A percentile compares a stretch with the other conserved stretches of the same genome.
phyloP scores from a whole-genome alignment of 2,797 vertebrate species.

The Coilia nasus region DNA sequence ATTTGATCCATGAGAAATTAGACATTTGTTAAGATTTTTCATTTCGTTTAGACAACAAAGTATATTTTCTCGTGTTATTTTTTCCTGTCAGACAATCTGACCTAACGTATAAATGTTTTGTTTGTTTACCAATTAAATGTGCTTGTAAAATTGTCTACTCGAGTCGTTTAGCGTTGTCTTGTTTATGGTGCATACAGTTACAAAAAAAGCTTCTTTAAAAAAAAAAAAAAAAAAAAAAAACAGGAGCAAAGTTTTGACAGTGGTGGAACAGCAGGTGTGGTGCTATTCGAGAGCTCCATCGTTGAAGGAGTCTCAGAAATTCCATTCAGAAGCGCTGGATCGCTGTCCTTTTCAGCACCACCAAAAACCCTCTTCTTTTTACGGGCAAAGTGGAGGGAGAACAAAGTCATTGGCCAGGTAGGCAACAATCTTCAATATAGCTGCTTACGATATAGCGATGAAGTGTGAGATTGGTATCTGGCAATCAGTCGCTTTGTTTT shows the following conservation, averaged over 20 bases:
- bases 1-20: background rate
- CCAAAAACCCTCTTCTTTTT: background rate
- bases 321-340: conserved; percentile 2
- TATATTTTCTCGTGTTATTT: background rate
- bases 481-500: background rate
- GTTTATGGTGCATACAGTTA: background rate
- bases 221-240: background rate
- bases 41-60: background rate
- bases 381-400: conserved; percentile 74
- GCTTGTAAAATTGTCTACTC: background rate
- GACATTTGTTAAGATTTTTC: background rate
- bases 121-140: background rate
- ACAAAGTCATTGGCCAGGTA: background rate
- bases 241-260: conserved; percentile 4
- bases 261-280: background rate
- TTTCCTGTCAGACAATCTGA: background rate
- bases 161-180: background rate
- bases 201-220: background rate
- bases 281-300: background rate
- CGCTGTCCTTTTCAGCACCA: conserved; percentile 1
- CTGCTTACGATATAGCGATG: background rate
- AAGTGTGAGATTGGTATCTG: background rate
- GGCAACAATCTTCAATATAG: background rate
- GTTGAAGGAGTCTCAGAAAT: background rate
- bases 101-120: background rate